Evolutionary conservation across 2,797 vertebrate genomes (phyloP).

Genomic region (Girardinus metallicus): DNA sequence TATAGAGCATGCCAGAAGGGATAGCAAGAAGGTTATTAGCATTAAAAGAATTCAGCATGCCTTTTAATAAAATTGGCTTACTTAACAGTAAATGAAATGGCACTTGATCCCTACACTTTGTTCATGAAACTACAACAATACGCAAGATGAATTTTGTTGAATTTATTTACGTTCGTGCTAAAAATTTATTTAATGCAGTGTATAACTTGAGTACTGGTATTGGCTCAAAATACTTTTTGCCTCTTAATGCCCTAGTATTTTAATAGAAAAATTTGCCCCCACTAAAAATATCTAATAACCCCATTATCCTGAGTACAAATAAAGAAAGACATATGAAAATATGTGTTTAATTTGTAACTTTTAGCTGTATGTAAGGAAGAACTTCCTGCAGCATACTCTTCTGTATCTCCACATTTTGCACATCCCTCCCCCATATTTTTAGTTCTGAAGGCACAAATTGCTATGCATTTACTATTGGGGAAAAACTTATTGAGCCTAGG

Average conservation of each 20-base stretch:
- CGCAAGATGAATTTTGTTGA: neutral
- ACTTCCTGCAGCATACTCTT: conserved; percentile 16
- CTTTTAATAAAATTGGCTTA: neutral
- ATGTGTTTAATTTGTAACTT: conserved; percentile 22
- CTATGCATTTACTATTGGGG: conserved; percentile 53
- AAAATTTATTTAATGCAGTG: neutral
- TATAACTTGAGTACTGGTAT: neutral
- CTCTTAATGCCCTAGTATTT: neutral
- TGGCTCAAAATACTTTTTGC: neutral
- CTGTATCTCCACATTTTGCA: neutral
- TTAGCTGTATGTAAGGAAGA: conserved; percentile 12
- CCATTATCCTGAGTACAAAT: too few species aligned
- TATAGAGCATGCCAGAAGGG: conserved; percentile 47
- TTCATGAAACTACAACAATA: neutral
- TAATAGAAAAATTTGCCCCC: neutral
- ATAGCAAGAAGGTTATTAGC: conserved; percentile 7
- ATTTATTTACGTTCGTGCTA: neutral
- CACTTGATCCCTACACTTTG: neutral
- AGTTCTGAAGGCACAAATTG: conserved; percentile 46
- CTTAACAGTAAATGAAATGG: neutral
- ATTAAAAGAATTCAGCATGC: too few species aligned
- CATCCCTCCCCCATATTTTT: conserved; percentile 2
- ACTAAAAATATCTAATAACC: neutral
- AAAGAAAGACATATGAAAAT: conserved; percentile 1
- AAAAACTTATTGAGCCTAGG: conserved; percentile 37